These are phyloP conservation scores for Andrena fulva DNA, from an alignment of 2,888 invertebrate species.

Conservation along the genomic window DNA sequence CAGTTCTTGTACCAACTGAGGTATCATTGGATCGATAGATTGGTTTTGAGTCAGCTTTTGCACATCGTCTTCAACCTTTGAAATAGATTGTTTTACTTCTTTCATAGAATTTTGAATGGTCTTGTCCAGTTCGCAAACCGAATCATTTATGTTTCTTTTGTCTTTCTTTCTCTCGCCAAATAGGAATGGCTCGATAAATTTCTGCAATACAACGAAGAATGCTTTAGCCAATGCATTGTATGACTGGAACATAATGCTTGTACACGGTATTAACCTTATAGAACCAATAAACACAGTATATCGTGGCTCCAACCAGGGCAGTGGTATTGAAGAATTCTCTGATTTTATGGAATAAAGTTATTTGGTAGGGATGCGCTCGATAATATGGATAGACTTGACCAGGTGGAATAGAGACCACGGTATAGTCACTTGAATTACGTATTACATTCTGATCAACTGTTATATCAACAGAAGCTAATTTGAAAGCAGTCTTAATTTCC, in stretches of 20 bases:
- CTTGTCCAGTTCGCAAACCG: slow-evolving; percentile 89
- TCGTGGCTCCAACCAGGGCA: slow-evolving; percentile 91
- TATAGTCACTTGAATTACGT: slow-evolving; percentile 72
- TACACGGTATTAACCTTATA: slow-evolving; percentile 89
- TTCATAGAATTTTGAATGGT: slow-evolving; percentile 87
- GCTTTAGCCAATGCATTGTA: neutral
- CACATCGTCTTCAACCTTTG: slow-evolving; percentile 89
- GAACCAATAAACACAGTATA: slow-evolving; percentile 92
- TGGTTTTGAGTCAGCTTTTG: slow-evolving; percentile 83
- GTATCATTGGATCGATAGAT: slow-evolving; percentile 78
- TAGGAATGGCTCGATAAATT: slow-evolving; percentile 88
- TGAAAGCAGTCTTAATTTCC: slow-evolving; percentile 91
- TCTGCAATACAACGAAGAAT: slow-evolving; percentile 83
- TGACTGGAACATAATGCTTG: neutral
- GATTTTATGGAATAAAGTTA: slow-evolving; percentile 85
- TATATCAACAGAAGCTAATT: slow-evolving; percentile 85
- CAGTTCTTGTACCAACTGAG: slow-evolving; percentile 81
- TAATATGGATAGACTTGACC: slow-evolving; percentile 69
- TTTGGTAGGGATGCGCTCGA: slow-evolving; percentile 76
- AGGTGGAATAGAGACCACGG: slow-evolving; percentile 77
- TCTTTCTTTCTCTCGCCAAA: slow-evolving; percentile 90
- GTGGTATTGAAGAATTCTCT: slow-evolving; percentile 90
- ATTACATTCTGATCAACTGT: slow-evolving; percentile 59
- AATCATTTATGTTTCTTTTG: slow-evolving; percentile 87
- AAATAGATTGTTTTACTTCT: slow-evolving; percentile 88